Evolutionary conservation across 37 sponge, comb jelly and placozoan species (phyloP), one percentile per base, ranked within the genome.

Genomic region (Agelas oroides): DNA sequence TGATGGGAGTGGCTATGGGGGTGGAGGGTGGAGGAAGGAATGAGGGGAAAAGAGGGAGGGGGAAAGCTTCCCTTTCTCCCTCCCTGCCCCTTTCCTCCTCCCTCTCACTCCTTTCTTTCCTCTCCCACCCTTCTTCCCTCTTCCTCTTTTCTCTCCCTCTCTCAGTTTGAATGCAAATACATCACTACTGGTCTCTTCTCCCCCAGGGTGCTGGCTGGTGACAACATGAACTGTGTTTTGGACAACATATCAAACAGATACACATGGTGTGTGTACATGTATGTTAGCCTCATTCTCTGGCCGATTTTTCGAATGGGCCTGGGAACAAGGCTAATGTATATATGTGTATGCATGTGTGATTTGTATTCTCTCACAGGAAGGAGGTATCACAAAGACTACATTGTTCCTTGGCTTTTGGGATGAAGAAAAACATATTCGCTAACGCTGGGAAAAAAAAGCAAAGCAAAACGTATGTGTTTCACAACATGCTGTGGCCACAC

Each of bases 151-250:
- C 46, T 46, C 8, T 8, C 46, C 46, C 3, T 12, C 46, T 46
- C 8, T n/a, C n/a, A n/a, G n/a, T n/a, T n/a, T n/a, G n/a, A n/a
- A n/a, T n/a, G n/a, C n/a, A n/a, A n/a, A n/a, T n/a, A n/a, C 46
- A 46, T 46, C 46, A 46, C 46, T 8, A 3, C 46, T 12, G 6
- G 8, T 46, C 8, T 46, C 23, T 28, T 46, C 20, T 58, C 63
- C 30, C 11, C 0, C 64, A 79, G 79, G 79, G 86, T 19, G 30
- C 70, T 56, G 84, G 91, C 19, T 94, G 95, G 95, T 94, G 95
- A 91, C 83, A 84, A 32, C 80, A 90, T 59, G 91, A 94, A 62
- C 53, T 94, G 40, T 94, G 95, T 71, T 90, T 76, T 52, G 81
- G 80, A 19, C 71, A 76, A 19, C 59, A 88, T 59, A 82, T 94